Conservation (phyloP, 1,140 invertebrate species). For the Drepana arcuata region DNA sequence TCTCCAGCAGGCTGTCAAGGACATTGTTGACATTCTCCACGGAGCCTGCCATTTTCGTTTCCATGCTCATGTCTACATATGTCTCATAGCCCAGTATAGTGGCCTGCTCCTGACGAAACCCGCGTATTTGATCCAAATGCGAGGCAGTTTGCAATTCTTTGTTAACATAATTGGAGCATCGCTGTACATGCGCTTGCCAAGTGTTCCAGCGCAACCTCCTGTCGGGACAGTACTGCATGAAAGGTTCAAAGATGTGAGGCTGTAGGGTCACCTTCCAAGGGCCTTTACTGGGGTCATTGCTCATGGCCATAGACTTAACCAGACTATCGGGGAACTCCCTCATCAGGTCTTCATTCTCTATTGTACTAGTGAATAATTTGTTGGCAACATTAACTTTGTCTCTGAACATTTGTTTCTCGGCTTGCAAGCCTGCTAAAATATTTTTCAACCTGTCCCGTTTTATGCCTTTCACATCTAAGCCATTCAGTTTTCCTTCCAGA, state of each 20-base stretch:
- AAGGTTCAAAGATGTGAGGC: constrained; percentile 79
- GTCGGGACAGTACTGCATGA: constrained; percentile 88
- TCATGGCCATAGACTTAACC: constrained; percentile 77
- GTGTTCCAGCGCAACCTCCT: constrained; percentile 83
- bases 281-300: constrained; percentile 77
- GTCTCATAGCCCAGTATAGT: constrained; percentile 84
- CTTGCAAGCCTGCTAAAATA: constrained; percentile 63
- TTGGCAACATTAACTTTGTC: constrained; percentile 76
- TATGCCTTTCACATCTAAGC: constrained; percentile 72
- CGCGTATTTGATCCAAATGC: constrained; percentile 84
- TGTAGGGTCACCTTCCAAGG: constrained; percentile 87
- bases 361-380: constrained; percentile 76
- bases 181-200: constrained; percentile 82
- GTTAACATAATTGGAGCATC: constrained; percentile 78
- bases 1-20: constrained; percentile 79
- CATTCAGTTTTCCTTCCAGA: constrained; percentile 87
- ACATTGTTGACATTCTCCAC: constrained; percentile 84
- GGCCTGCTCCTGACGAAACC: constrained; percentile 79
- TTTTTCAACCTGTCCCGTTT: constrained; percentile 66
- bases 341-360: constrained; percentile 77
- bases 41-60: constrained; percentile 93
- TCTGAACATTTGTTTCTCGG: constrained; percentile 74
- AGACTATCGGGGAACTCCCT: constrained; percentile 83
- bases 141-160: constrained; percentile 80
- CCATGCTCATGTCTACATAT: constrained; percentile 91